Evolutionary conservation across 2,797 vertebrate species (phyloP), one percentile per base, ranked within the genome.

Genomic region (Rousettus madagascariensis): DNA sequence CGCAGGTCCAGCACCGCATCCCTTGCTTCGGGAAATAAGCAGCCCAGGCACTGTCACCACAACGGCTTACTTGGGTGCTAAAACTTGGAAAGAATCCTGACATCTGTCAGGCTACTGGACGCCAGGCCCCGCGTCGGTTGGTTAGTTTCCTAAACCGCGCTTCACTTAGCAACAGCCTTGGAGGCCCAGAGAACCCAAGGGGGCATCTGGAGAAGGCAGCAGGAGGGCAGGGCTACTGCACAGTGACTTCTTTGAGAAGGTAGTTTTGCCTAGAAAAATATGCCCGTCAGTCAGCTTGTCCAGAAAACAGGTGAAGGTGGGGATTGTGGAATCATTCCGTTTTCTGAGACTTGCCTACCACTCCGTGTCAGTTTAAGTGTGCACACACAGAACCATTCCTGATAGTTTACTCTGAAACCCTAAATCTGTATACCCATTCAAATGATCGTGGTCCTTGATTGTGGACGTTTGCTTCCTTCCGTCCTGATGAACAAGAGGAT

Each of bases 21-120:
- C 59, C n/a, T 68, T 33, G 75, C 33, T 84, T 90, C 78, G 55
- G 89, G 91, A 96, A 97, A 95, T 57, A 71, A 19, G 86, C 53
- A 43, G 43, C 43, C 83, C 86, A 57, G 69, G 75, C 53, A 33
- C 95, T 96, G 93, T 94, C 97, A 94, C 80, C 80, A 95, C 97
- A 93, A 96, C 5, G 84, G 85, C 91, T 96, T 92, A 83, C 83
- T 96, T 91, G 95, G 91, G 93, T 93, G 79, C 91, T 91, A 92
- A 96, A 96, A 95, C 86, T 97, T 97, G 97, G 95, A 96, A 97
- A 80, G 95, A 95, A 92, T 96, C 89, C 96, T 95, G 91, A 96
- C 95, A 97, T 97, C 59, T 97, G 97, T 97, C 91, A 97, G 83
- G 96, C 95, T 95, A 94, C 93, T 87, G 94, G 91, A 97, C 86